Evolutionary conservation across 2,113 vertebrate genomes (phyloP), one percentile per base, ranked within the genome.

Genomic region (Lophotis ruficrista): DNA sequence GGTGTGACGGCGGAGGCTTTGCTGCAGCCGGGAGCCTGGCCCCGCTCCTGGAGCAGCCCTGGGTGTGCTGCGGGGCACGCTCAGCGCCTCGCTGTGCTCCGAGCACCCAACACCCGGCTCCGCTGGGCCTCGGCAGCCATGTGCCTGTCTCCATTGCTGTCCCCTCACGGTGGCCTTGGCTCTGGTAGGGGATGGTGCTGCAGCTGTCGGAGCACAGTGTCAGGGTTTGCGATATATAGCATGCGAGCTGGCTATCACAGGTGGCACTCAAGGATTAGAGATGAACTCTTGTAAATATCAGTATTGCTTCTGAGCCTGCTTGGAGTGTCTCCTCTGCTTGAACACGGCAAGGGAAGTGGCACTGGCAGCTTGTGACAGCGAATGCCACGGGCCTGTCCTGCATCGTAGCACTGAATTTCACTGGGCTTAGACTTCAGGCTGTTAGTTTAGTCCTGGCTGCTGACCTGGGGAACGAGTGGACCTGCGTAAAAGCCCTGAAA

Each of bases 31-130:
- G 21, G 33, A 65, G 35, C n/a, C 37, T 17, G 12, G 4, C 35
- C 47, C 0, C 0, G 37, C 38, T 66, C 22, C 41, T 2, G 0
- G 4, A 11, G 37, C n/a, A 14, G 12, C 31, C 35, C 14, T 10
- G 18, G 38, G 6, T 5, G 2, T 9, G 14, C 35, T 28, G 43
- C 1, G 1, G 2, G 71, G 31, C 31, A 33, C 1, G 0, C 28
- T 27, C 12, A 0, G 30, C 30, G 31, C 62, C 30, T 16, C 22
- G 27, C 41, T n/a, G 33, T 0, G 1, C 79, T 22, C 62, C 4
- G 12, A 51, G 33, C 28, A 19, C 47, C 53, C 30, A 9, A 1
- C 6, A 31, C 14, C 30, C 48, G 27, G 0, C 33, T 31, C 33
- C 7, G 35, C 43, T 28, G 13, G 37, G 4, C n/a, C 78, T 51